Conservation (phyloP, 2,888 invertebrate species). For the Agrotis clavis region DNA sequence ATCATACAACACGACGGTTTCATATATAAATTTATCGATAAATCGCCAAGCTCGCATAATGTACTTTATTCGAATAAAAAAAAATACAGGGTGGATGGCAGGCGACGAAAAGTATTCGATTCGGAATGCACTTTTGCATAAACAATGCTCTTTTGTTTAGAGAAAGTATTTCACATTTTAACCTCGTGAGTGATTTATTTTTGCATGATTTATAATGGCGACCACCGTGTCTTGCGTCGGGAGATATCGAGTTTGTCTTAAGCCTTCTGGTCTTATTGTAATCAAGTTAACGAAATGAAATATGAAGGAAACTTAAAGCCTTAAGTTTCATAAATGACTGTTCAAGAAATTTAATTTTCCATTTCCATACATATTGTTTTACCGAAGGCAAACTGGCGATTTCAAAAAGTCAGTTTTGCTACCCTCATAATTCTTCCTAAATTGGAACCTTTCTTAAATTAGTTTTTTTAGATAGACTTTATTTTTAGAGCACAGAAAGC, state of each 20-base stretch:
- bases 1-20: slow-evolving; percentile 86
- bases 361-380: background rate
- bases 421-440: too few relatives aligned
- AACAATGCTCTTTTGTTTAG: slow-evolving; percentile 91
- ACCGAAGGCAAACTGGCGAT: background rate
- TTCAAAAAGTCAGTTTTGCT: too few relatives aligned
- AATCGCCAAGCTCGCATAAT: slow-evolving; percentile 80
- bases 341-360: background rate
- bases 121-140: slow-evolving; percentile 90
- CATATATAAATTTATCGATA: slow-evolving; percentile 86
- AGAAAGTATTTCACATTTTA: slow-evolving; percentile 91
- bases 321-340: background rate
- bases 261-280: slow-evolving; percentile 37
- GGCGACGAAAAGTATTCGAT: slow-evolving; percentile 90
- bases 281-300: slow-evolving; percentile 37
- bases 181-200: slow-evolving; percentile 89
- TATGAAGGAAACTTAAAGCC: slow-evolving; percentile 1
- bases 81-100: slow-evolving; percentile 77
- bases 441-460: too few relatives aligned
- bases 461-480: too few relatives aligned
- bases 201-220: slow-evolving; percentile 87
- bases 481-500: too few relatives aligned
- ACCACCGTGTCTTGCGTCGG: slow-evolving; percentile 75
- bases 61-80: slow-evolving; percentile 80
- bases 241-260: slow-evolving; percentile 53